Base-by-base conservation (phyloP, 2,888 invertebrate genomes). In the Branchinecta sandiegonensis region DNA sequence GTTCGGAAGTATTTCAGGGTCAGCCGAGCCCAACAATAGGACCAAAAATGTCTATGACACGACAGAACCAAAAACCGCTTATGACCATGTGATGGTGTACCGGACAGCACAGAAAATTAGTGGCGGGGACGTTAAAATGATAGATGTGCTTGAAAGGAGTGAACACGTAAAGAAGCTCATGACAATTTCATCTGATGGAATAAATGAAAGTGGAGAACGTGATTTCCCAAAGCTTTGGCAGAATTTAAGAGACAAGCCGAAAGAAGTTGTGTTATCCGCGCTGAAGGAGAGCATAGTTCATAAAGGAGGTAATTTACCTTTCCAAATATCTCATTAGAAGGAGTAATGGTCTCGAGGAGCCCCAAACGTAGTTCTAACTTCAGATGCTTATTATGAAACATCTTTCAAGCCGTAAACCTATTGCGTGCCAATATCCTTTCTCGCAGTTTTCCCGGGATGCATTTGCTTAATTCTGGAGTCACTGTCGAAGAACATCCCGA, bases 51-150 rank as follows among this genome's bases (percentile, higher is more conserved):
- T 37, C 4, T 37, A 37, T 37, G 37, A 37, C 37, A 37, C 37
- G 6, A 37, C 37, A 37, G 37, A 37, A 37, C 63, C 63, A 17
- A 56, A 56, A 56, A 56, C 63, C n/a, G 63, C 63, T 8, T 56
- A 56, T 56, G 63, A 56, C 10, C 23, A 56, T 1, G 23, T 56
- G 23, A 56, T n/a, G 23, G 23, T 56, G 12, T 56, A 56, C 63
- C n/a, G 63, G 10, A 56, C 63, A 56, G 63, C 63, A n/a, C n/a
- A 56, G 23, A n/a, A 56, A 56, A 56, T 56, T 10, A 56, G 63
- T 1, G 23, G 23, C 10, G 63, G 63, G n/a, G 9, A 56, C 1
- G 12, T 56, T 17, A 11, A 56, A n/a, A 56, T 56, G 63, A 56
- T 17, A 1, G 63, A 56, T 56, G 12, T 56, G 12, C 63, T 56